Evolutionary conservation across 2,797 vertebrate genomes (phyloP).

Genomic region (Denticeps clupeoides): DNA sequence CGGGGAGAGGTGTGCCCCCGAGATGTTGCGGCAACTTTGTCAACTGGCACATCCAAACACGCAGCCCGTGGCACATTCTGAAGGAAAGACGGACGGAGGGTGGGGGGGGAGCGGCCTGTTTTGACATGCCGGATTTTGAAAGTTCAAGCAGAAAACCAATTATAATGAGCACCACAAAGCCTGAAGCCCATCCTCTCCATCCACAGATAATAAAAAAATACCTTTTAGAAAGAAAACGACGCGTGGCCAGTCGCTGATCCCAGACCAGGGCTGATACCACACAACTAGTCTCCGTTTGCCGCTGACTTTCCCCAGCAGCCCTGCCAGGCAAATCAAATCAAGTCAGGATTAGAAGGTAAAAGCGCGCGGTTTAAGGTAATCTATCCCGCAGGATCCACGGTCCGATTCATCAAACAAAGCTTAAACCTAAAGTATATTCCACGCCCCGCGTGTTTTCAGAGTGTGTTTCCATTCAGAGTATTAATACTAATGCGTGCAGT

Average conservation of each 20-base stretch:
- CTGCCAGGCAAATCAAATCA: conserved; percentile 81
- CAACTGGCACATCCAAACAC: conserved; percentile 70
- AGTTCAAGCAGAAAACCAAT: conserved; percentile 85
- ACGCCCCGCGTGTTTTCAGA: conserved; percentile 63
- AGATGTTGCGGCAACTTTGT: conserved; percentile 76
- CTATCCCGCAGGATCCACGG: conserved; percentile 74
- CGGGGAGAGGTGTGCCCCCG: conserved; percentile 62
- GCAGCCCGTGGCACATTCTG: conserved; percentile 67
- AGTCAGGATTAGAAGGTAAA: conserved; percentile 80
- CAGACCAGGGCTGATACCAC: too few species aligned
- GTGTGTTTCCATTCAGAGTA: too few species aligned
- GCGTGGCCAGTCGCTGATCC: too few species aligned
- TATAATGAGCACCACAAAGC: conserved; percentile 76
- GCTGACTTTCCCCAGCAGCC: conserved; percentile 74
- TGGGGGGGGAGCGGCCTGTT: conserved; percentile 71
- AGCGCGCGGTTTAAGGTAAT: conserved; percentile 76
- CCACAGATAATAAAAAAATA: conserved; percentile 50
- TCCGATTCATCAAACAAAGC: conserved; percentile 79
- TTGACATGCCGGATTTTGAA: conserved; percentile 89
- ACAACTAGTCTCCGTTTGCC: conserved; percentile 74
- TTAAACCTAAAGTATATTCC: conserved; percentile 76
- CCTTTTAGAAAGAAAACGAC: conserved; percentile 36
- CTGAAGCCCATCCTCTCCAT: conserved; percentile 68
- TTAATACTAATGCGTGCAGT: too few species aligned
- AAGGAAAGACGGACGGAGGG: conserved; percentile 53